Conservation (phyloP, 2,888 invertebrate genomes). For the Oxytorus armatus region DNA sequence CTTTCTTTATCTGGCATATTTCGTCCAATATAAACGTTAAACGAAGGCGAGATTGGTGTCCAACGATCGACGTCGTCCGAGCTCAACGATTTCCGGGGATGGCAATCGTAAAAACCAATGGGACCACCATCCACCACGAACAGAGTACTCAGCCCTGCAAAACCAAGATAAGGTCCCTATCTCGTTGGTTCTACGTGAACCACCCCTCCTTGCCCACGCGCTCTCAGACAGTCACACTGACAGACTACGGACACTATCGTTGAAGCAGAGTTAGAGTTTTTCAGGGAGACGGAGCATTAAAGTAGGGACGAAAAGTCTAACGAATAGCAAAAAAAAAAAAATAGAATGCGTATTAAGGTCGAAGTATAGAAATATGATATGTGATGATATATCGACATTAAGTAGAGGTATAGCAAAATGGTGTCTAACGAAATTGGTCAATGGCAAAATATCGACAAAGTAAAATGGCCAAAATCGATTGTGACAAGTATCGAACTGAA, state of each 20-base stretch:
- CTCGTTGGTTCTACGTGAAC: slow-evolving; percentile 5
- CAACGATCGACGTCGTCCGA: slow-evolving; percentile 49
- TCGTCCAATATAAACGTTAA: slow-evolving; percentile 4
- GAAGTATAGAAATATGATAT: too few species aligned
- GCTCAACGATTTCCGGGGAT: slow-evolving; percentile 47
- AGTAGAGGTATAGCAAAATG: too few species aligned
- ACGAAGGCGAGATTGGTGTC: slow-evolving; percentile 41
- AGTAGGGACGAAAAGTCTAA: too few species aligned
- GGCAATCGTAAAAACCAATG: slow-evolving; percentile 58
- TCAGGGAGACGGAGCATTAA: too few species aligned
- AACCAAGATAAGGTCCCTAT: slow-evolving; percentile 52
- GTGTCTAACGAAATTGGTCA: neutral
- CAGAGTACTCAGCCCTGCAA: slow-evolving; percentile 30
- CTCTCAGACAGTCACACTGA: neutral
- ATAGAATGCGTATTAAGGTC: too few species aligned
- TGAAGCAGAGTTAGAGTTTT: slow-evolving; percentile 8
- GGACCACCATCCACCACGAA: slow-evolving; percentile 5
- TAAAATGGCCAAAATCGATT: too few species aligned
- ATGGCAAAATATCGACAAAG: neutral
- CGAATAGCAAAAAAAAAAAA: too few species aligned
- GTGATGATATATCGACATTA: too few species aligned
- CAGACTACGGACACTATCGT: slow-evolving; percentile 1
- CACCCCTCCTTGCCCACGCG: neutral
- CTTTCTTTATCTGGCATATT: slow-evolving; percentile 19
- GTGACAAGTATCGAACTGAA: neutral